Evolutionary conservation across 2,797 vertebrate species (phyloP), one percentile per base, ranked within the genome.

Genomic region (Sylvia borin): DNA sequence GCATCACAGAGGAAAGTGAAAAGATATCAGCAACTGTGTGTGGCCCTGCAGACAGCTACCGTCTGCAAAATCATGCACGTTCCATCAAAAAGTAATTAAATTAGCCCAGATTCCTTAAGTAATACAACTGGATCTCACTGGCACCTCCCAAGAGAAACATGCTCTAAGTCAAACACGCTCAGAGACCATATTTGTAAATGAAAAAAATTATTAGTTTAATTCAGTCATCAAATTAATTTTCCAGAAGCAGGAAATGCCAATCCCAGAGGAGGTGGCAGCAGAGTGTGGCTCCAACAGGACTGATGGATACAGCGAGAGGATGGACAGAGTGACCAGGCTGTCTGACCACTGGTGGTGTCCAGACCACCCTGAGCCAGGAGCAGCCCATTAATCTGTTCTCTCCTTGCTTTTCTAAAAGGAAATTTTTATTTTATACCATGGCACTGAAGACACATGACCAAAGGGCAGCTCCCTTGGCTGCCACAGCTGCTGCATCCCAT

Each of bases 71-170:
- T 72, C 95, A 97, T 98, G 97, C 97, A 94, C 97, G 98, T 98
- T 98, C 97, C 94, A 95, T 98, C 98, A 98, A 97, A 97, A 97
- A 97, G 96, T 98, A 98, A 99, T 98, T 98, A 98, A 98, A 98
- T 98, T 97, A 98, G 96, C 95, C 92, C 92, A 66, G 90, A 97
- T 97, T 97, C 98, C 97, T 96, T 97, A 97, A 98, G 97, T 97
- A 97, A 95, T 80, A 96, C 73, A 92, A 32, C 67, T 86, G 61
- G 85, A 76, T 90, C 72, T 94, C 67, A 71, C 51, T 45, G 11
- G 61, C 76, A 67, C 75, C 58, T 96, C 92, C 93, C 71, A 94
- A 85, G 94, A 95, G 96, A 96, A 87, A 53, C 17, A 16, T 7
- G 4, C 85, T 95, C 43, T 32, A 72, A 91, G 83, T 82, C 43